A percentile compares a stretch with the other conserved stretches of the same genome.
Conservation (phyloP, 2,113 vertebrate genomes). For the Nanger granti region DNA sequence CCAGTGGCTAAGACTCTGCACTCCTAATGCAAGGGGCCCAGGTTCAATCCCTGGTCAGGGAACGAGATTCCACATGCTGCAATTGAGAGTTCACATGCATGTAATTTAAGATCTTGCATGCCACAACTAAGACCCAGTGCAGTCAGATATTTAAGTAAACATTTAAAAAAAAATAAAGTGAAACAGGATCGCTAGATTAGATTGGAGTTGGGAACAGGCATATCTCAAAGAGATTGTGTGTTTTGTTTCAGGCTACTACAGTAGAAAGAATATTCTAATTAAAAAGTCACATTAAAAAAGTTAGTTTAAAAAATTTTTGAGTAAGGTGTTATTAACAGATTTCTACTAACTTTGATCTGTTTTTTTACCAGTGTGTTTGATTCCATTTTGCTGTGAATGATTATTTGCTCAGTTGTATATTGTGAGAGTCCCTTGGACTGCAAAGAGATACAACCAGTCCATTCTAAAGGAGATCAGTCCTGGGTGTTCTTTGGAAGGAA, state of each 20-base stretch:
- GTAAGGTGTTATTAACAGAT: not conserved
- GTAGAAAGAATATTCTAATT: not conserved
- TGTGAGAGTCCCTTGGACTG: not conserved
- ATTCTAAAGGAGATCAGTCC: no score
- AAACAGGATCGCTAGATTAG: not conserved
- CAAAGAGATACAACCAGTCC: no score
- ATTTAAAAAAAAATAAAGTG: not conserved
- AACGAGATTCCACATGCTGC: not conserved
- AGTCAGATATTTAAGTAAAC: not conserved
- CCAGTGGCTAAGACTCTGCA: not conserved
- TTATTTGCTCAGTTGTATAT: not conserved
- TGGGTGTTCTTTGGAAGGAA: no score
- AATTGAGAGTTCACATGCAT: not conserved
- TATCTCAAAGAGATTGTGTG: not conserved
- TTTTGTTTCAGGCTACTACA: not conserved
- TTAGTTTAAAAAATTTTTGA: not conserved
- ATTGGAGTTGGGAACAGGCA: not conserved
- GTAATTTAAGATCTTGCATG: not conserved
- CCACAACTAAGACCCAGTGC: not conserved
- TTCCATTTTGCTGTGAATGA: not conserved
- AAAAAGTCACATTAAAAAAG: not conserved
- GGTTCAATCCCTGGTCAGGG: not conserved
- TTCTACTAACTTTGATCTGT: not conserved
- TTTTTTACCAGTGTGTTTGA: constrained; percentile 18
- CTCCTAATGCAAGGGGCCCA: not conserved